Percentiles rank a stretch among this genome's conserved stretches.
Evolutionary conservation across 2,797 vertebrate genomes (phyloP).

Genomic region (Lepilemur septentrionalis): DNA sequence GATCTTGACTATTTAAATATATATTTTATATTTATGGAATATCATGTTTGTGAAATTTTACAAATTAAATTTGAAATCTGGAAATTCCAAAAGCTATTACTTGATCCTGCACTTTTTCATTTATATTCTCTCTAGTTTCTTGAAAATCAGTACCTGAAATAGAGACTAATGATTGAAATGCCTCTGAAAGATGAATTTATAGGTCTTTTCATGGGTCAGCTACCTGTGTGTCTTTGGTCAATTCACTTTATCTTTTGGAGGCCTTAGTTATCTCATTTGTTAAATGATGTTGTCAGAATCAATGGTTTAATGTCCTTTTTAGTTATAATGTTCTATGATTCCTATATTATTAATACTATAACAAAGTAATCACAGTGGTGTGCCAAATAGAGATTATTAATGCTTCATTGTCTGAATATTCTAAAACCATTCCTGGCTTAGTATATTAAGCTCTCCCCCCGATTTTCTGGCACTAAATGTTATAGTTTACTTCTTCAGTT

Average conservation of each 20-base stretch:
- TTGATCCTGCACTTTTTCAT: background rate
- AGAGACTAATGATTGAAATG: background rate
- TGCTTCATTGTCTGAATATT: background rate
- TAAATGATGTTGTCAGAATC: background rate
- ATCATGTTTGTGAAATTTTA: background rate
- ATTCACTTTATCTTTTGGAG: background rate
- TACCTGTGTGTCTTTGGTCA: background rate
- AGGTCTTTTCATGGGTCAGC: background rate
- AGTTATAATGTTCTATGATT: background rate
- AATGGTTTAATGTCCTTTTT: background rate
- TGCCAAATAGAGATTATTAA: constrained; percentile 2
- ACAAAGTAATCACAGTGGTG: background rate
- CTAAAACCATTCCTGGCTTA: constrained; percentile 10
- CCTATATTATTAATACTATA: background rate
- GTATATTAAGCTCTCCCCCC: background rate
- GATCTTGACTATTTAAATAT: background rate
- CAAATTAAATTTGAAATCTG: background rate
- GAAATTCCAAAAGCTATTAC: background rate
- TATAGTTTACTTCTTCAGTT: background rate
- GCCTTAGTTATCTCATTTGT: background rate
- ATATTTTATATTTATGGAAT: background rate
- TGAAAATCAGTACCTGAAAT: constrained; percentile 23
- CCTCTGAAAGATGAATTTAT: background rate
- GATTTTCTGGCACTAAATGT: background rate
- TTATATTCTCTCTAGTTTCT: background rate